Conservation (phyloP, 2,113 vertebrate species). For the Tragelaphus strepsiceros region DNA sequence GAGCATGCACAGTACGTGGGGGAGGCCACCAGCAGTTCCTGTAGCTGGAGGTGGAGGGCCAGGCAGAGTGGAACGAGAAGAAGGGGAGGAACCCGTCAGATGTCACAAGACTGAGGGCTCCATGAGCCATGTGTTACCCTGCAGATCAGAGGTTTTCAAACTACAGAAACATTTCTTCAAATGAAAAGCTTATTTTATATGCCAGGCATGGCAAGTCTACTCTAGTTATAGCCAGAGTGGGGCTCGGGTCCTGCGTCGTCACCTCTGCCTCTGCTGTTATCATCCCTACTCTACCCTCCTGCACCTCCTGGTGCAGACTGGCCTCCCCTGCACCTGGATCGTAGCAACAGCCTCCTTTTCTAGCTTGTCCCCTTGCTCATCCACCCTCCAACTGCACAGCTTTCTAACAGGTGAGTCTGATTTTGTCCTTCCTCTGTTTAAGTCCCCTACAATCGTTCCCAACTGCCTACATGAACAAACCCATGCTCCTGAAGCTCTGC, state of each 20-base stretch:
- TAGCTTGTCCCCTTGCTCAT: neutral
- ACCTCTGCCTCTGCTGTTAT: neutral
- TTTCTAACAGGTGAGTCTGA: neutral
- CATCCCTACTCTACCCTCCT: too few species aligned
- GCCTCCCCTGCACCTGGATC: neutral
- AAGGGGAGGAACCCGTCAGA: neutral
- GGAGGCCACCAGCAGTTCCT: neutral
- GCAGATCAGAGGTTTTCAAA: neutral
- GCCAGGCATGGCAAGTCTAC: neutral
- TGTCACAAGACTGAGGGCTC: neutral
- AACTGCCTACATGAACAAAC: neutral
- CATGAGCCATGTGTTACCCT: neutral
- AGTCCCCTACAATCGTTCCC: neutral
- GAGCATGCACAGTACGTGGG: neutral
- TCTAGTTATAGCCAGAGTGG: neutral
- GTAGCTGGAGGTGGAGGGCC: neutral
- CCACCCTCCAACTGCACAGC: neutral
- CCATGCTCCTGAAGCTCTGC: neutral
- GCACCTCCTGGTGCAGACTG: too few species aligned
- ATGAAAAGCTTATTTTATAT: neutral
- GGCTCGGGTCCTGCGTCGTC: neutral
- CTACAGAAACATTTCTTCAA: neutral
- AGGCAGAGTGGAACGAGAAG: neutral
- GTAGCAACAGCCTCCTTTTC: neutral
- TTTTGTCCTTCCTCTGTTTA: neutral